A percentile compares a stretch with the other conserved stretches of the same genome.
phyloP scores from a whole-genome alignment of 2,888 invertebrate species.

The Temnothorax unifasciatus region DNA sequence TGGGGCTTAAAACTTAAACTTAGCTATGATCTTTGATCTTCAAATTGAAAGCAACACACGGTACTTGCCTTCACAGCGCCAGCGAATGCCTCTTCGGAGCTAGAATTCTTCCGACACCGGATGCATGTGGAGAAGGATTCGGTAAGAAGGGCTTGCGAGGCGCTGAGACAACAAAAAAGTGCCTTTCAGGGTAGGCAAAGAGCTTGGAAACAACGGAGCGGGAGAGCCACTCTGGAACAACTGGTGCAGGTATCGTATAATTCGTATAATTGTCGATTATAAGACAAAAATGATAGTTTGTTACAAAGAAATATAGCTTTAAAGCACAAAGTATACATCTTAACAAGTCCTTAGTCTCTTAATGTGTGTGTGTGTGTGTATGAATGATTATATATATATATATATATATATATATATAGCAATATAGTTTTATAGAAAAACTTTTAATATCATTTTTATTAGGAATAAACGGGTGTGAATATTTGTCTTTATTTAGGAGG shows the following conservation, averaged over 20 bases:
- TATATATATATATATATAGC: too few species aligned
- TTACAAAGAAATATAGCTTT: neutral
- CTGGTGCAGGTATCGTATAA: conserved; percentile 86
- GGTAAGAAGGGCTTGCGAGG: conserved; percentile 93
- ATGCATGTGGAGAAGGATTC: conserved; percentile 94
- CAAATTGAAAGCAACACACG: neutral
- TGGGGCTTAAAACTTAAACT: neutral
- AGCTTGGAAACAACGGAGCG: conserved; percentile 87
- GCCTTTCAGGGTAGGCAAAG: conserved; percentile 90
- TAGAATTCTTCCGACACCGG: conserved; percentile 94
- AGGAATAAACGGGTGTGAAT: neutral
- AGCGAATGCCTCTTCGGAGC: conserved; percentile 88
- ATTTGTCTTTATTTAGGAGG: conserved; percentile 88
- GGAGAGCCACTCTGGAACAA: conserved; percentile 87
- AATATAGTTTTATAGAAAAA: neutral
- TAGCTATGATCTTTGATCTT: neutral
- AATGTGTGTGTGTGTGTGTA: neutral
- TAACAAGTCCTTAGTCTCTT: neutral
- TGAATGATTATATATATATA: too few species aligned
- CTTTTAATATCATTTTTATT: neutral
- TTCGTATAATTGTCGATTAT: neutral
- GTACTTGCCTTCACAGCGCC: conserved; percentile 77
- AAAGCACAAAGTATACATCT: neutral
- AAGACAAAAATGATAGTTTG: neutral
- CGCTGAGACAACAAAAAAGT: conserved; percentile 90